Base-by-base conservation (phyloP, 2,888 invertebrate genomes). In the Trachelus troglodyta region DNA sequence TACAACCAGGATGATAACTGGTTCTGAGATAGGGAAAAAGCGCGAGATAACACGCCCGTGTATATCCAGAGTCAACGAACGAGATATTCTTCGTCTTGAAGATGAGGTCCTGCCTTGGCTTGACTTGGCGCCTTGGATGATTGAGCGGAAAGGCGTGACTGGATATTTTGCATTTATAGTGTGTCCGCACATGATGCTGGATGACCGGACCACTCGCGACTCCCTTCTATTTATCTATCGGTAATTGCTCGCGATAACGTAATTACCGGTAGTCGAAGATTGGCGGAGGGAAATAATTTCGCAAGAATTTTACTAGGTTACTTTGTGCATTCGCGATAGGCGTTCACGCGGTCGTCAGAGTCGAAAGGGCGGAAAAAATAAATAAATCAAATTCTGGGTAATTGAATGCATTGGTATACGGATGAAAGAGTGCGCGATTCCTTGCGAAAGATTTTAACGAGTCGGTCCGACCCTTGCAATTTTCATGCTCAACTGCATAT, bases 251-350 rank as follows among this genome's bases (percentile, higher is more conserved):
- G 74, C 77, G 79, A 77, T 74, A 74, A 69, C 76, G 73, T 75
- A 79, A 82, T 81, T 82, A 80, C 79, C 75, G 30, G 40, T 40
- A 40, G 40, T 11, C 15, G 31, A 15, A 11, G 9, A 34, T 34
- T 77, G 75, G 35, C 69, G 76, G 75, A 79, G 79, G 77, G 69
- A 68, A 77, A 76, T 79, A 76, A 81, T 81, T 83, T 82, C 37
- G 79, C 77, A 79, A 79, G 1, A 34, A 30, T 79, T 80, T 75
- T 71, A 4, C 75, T 76, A 75, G 69, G 40, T 77, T 71, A 75
- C 75, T 77, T 15, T 34, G 12, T 71, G 23, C 1, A 6, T 23
- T 56, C 56, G 6, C 56, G 23, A 56, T 23, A 56, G 56, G 23
- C 56, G 23, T 6, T 56, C 9, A 56, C 56, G 23, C 23, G 56